phyloP scores from a whole-genome alignment of 1,140 invertebrate genomes.

The Procambarus clarkii region DNA sequence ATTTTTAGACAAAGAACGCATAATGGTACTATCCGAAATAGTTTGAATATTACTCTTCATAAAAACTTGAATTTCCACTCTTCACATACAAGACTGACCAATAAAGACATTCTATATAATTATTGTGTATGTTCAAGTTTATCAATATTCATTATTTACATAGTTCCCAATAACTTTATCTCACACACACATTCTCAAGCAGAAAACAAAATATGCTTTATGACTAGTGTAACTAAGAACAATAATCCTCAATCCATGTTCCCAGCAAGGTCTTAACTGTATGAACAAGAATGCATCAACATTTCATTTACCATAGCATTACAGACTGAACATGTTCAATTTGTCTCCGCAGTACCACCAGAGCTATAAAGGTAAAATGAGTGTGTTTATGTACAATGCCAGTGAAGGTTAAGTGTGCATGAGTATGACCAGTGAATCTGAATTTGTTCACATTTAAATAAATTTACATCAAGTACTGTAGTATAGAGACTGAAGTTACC shows the following conservation, averaged over 20 bases:
- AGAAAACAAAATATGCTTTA: not conserved
- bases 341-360: not conserved
- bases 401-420: not conserved
- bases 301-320: not conserved
- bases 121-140: not conserved
- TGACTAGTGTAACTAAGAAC: slow-evolving; percentile 3
- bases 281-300: not conserved
- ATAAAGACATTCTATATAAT: too few relatives aligned
- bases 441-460: not conserved
- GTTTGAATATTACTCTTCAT: not conserved
- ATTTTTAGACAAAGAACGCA: not conserved
- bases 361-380: not conserved
- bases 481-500: not conserved
- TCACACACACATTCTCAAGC: not conserved
- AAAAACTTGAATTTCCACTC: not conserved
- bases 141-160: not conserved
- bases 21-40: not conserved
- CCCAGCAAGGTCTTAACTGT: not conserved
- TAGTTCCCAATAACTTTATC: not conserved
- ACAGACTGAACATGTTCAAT: not conserved
- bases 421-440: not conserved
- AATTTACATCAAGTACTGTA: not conserved
- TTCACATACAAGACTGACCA: not conserved
- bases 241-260: not conserved
- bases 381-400: not conserved